Conservation (phyloP, 2,113 vertebrate species). For the Hiodon alosoides region DNA sequence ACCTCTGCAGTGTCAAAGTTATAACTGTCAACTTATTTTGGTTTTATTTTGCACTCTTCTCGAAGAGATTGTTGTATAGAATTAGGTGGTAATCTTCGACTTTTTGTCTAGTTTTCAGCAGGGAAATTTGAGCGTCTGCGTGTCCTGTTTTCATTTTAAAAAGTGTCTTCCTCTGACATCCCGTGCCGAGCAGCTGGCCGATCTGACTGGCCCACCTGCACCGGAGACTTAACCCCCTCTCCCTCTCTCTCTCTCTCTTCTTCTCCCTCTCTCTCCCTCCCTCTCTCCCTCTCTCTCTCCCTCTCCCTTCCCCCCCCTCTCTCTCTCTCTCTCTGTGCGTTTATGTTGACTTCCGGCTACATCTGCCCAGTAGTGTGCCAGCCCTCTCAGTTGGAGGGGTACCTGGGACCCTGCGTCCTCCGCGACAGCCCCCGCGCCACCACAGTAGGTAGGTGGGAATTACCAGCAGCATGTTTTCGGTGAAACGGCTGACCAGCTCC, state of each 20-base stretch:
- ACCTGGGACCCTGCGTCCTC: slow-evolving; percentile 70
- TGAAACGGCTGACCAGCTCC: too few relatives aligned
- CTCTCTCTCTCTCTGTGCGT: slow-evolving; percentile 14
- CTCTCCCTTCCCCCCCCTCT: slow-evolving; percentile 8
- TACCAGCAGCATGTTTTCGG: background rate
- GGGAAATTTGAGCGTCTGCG: too few relatives aligned
- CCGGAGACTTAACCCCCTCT: background rate
- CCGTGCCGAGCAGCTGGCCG: too few relatives aligned
- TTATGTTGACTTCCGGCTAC: background rate
- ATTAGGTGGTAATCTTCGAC: too few relatives aligned
- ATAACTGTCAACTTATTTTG: too few relatives aligned
- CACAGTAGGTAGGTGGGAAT: slow-evolving; percentile 60
- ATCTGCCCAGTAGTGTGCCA: slow-evolving; percentile 64
- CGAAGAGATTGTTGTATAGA: too few relatives aligned
- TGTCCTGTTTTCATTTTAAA: too few relatives aligned
- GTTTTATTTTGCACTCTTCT: too few relatives aligned
- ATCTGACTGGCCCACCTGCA: too few relatives aligned
- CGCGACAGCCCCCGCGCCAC: slow-evolving; percentile 68
- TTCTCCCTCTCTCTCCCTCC: slow-evolving; percentile 23
- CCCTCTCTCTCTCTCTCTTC: slow-evolving; percentile 35
- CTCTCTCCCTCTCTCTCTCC: slow-evolving; percentile 24
- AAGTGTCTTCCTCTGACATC: too few relatives aligned
- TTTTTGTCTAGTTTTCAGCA: too few relatives aligned
- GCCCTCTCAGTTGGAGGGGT: slow-evolving; percentile 70
- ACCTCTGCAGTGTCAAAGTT: too few relatives aligned